Percentiles rank a stretch among this genome's conserved stretches.
phyloP scores from a whole-genome alignment of 2,797 vertebrate species.

The Poecilia wingei region DNA sequence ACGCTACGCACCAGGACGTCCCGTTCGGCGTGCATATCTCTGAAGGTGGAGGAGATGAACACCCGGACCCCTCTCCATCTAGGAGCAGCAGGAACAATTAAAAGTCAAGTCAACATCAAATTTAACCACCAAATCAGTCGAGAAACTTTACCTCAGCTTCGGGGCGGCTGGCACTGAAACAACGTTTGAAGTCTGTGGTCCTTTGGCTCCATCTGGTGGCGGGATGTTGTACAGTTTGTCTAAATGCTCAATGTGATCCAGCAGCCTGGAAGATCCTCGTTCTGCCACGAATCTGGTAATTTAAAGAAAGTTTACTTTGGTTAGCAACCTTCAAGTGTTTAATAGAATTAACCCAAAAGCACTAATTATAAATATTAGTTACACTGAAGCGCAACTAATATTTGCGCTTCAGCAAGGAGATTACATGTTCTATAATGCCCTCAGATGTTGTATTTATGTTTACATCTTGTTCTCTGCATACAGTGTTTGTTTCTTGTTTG shows the following conservation, averaged over 20 bases:
- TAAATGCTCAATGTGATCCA: slow-evolving; percentile 87
- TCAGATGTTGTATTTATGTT: too few species aligned
- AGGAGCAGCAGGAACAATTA: slow-evolving; percentile 36
- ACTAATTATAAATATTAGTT: too few species aligned
- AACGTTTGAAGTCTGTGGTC: slow-evolving; percentile 30
- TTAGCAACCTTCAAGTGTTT: background rate
- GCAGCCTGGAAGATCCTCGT: slow-evolving; percentile 82
- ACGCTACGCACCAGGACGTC: slow-evolving; percentile 85
- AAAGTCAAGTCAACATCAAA: background rate
- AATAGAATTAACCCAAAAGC: too few species aligned
- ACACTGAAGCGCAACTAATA: too few species aligned
- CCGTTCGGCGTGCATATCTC: slow-evolving; percentile 91
- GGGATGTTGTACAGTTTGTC: slow-evolving; percentile 85
- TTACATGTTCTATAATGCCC: too few species aligned
- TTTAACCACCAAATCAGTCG: background rate
- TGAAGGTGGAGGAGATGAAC: slow-evolving; percentile 92
- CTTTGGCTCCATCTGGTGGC: slow-evolving; percentile 53
- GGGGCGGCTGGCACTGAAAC: slow-evolving; percentile 65
- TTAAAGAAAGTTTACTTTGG: background rate
- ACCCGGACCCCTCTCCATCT: slow-evolving; percentile 87
- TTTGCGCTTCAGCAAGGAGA: too few species aligned
- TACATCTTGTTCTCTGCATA: too few species aligned
- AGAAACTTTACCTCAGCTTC: slow-evolving; percentile 71
- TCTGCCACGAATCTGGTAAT: slow-evolving; percentile 86
- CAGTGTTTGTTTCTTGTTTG: too few species aligned